These are phyloP conservation scores for Drosophila parvula DNA, from an alignment of 1,140 invertebrate genomes.

Conservation along the genomic window DNA sequence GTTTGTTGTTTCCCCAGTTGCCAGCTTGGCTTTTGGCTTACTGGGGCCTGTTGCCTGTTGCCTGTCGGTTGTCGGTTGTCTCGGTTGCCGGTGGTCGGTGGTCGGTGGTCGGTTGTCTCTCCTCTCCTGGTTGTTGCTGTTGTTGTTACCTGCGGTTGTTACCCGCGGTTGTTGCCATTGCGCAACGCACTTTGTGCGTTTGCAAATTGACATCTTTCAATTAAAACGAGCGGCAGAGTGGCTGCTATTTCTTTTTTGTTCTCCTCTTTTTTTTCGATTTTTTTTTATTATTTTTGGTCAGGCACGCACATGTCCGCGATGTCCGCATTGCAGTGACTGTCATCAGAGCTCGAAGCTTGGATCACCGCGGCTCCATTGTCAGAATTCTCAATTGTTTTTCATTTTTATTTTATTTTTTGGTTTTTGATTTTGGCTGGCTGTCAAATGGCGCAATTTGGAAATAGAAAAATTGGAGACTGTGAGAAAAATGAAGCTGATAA, in stretches of 20 bases:
- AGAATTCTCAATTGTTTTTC: conserved; percentile 25
- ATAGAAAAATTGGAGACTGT: neutral
- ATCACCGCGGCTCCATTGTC: conserved; percentile 43
- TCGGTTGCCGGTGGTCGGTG: conserved; percentile 2
- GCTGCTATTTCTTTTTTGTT: neutral
- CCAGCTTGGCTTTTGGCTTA: neutral
- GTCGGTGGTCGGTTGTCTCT: conserved; percentile 13
- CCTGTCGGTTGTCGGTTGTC: neutral
- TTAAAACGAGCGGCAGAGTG: conserved; percentile 64
- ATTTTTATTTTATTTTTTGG: neutral
- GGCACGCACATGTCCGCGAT: conserved; percentile 58
- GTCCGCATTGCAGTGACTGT: conserved; percentile 22
- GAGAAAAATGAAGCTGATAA: neutral
- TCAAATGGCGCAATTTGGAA: conserved; percentile 78
- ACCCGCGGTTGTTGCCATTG: conserved; percentile 45
- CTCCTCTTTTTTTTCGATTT: neutral
- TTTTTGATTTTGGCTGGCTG: conserved; percentile 51
- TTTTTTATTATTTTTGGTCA: conserved; percentile 18
- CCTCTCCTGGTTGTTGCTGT: conserved; percentile 9
- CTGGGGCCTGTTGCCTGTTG: neutral
- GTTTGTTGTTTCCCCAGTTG: conserved; percentile 38
- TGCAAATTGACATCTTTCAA: conserved; percentile 84
- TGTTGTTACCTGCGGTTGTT: neutral
- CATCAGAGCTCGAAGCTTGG: conserved; percentile 3
- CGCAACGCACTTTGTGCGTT: conserved; percentile 81